phyloP scores from a whole-genome alignment of 2,888 invertebrate species.

The Troides oblongomaculatus region DNA sequence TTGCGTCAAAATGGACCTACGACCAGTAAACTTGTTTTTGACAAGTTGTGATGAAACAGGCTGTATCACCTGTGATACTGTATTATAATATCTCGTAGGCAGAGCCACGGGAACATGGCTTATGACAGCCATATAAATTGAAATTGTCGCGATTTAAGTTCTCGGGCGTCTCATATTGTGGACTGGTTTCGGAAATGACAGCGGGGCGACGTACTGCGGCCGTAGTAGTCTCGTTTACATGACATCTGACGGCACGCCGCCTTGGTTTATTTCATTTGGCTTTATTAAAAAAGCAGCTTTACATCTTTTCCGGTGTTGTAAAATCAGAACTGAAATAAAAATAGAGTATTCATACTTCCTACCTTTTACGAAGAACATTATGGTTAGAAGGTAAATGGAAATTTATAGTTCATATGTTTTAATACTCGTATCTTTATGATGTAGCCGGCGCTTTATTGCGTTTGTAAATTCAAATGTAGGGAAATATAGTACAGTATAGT shows the following conservation, averaged over 20 bases:
- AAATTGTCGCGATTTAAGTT: slow-evolving; percentile 70
- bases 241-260: slow-evolving; percentile 18
- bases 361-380: slow-evolving; percentile 9
- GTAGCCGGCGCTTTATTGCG: slow-evolving; percentile 24
- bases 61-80: slow-evolving; percentile 34
- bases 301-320: not conserved
- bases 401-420: slow-evolving; percentile 28
- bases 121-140: slow-evolving; percentile 69
- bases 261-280: slow-evolving; percentile 26
- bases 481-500: slow-evolving; percentile 6
- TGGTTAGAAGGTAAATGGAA: slow-evolving; percentile 20
- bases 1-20: too few relatives aligned
- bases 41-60: slow-evolving; percentile 30
- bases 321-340: slow-evolving; percentile 13
- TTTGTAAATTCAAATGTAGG: slow-evolving; percentile 26
- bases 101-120: slow-evolving; percentile 56
- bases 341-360: not conserved
- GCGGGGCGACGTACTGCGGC: slow-evolving; percentile 32
- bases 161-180: slow-evolving; percentile 48
- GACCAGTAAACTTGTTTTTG: slow-evolving; percentile 3
- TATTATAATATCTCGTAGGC: slow-evolving; percentile 43
- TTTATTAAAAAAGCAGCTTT: slow-evolving; percentile 30
- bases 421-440: slow-evolving; percentile 26
- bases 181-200: slow-evolving; percentile 59
- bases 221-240: slow-evolving; percentile 32